Percentiles rank a stretch among this genome's conserved stretches.
Conservation (phyloP, 2,888 invertebrate species). For the Chelonus formosanus region DNA sequence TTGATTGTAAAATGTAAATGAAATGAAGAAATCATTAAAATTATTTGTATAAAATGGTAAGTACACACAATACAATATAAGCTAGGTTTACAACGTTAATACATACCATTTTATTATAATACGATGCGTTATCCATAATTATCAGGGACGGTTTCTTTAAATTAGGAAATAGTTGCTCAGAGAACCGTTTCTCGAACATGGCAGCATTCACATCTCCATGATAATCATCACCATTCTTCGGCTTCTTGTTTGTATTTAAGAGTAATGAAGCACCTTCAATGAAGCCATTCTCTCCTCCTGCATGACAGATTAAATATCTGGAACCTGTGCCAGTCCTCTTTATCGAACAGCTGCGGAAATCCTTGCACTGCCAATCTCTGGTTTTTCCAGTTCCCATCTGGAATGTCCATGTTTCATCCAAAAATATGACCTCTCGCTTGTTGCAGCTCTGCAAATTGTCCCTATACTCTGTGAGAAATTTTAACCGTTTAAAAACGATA, state of each 20-base stretch:
- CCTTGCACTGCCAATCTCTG: neutral
- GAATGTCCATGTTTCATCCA: conserved; percentile 1
- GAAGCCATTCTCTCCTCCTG: no score
- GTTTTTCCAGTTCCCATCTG: conserved; percentile 3
- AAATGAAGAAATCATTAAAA: no score
- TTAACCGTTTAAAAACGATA: no score
- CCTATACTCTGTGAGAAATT: neutral
- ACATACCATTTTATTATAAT: no score
- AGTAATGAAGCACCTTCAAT: conserved; percentile 3
- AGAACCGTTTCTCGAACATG: conserved; percentile 13
- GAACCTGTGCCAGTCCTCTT: neutral
- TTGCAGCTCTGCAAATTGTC: no score
- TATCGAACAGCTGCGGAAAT: neutral
- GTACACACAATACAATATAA: no score
- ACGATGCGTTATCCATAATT: no score
- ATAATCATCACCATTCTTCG: conserved; percentile 4
- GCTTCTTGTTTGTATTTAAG: neutral
- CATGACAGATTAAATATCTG: neutral
- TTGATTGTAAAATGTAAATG: no score
- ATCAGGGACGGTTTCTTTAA: neutral
- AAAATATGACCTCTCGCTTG: neutral
- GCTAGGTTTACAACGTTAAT: no score
- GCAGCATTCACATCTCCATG: conserved; percentile 9
- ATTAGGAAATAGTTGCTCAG: conserved; percentile 1
- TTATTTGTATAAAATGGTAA: neutral